Evolutionary conservation across 2,888 invertebrate species (phyloP).

Genomic region (Sabellastarte sp.): DNA sequence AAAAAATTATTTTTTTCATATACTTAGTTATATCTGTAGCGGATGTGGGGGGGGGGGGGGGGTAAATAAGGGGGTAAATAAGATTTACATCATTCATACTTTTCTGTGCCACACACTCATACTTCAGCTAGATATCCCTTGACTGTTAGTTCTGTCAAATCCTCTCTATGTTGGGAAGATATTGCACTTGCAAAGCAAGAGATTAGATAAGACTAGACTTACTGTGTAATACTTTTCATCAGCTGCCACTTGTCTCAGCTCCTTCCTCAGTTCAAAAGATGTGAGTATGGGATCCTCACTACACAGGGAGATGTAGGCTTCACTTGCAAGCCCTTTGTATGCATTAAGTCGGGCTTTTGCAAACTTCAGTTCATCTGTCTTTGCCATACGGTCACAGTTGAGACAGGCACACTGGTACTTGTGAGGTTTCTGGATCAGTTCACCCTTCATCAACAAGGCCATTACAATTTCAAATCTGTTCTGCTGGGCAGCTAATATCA

Average conservation of each 20-base stretch:
- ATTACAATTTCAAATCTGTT: conserved; percentile 27
- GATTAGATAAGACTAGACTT: too few relatives aligned
- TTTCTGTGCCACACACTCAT: too few relatives aligned
- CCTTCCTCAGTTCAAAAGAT: conserved; percentile 51
- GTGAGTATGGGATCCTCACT: conserved; percentile 55
- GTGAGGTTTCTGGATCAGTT: conserved; percentile 52
- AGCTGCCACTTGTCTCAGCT: conserved; percentile 44
- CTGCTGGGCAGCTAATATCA: conserved; percentile 27
- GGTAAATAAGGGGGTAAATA: too few relatives aligned
- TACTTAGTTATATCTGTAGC: too few relatives aligned
- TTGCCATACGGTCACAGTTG: conserved; percentile 45
- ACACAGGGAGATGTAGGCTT: conserved; percentile 54
- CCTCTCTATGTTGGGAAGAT: too few relatives aligned
- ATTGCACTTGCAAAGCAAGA: too few relatives aligned
- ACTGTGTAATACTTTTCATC: conserved; percentile 57
- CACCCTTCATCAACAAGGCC: conserved; percentile 42
- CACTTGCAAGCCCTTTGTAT: conserved; percentile 52
- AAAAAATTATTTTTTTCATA: too few relatives aligned
- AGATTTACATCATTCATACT: too few relatives aligned
- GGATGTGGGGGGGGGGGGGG: too few relatives aligned
- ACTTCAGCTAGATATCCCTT: too few relatives aligned
- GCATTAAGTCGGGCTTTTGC: conserved; percentile 55
- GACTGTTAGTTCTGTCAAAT: too few relatives aligned
- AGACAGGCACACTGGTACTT: conserved; percentile 52
- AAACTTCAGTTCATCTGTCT: conserved; percentile 53